Base-by-base conservation (phyloP, 2,888 invertebrate species). In the Chorisops tibialis region DNA sequence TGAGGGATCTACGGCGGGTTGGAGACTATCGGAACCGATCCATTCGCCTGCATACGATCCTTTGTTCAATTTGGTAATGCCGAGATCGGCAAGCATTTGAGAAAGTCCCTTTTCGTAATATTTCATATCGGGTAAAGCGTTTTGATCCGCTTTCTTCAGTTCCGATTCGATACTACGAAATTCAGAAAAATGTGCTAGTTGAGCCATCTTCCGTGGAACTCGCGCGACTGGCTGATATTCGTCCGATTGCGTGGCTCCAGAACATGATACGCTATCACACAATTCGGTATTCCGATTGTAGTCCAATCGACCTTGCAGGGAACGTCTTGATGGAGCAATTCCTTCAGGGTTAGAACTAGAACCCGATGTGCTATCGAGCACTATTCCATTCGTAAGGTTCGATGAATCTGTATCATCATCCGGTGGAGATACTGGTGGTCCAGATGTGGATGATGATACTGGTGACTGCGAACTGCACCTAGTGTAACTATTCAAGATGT, bases 221-320 rank as follows among this genome's bases (percentile, higher is more conserved):
- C 52, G 38, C 16, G 39, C 21, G 2, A 52, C 38, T 19, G 52
- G 52, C 18, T 39, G 52, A 21, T 39, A 39, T 21, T 52, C 52
- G n/a, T 21, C 38, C 3, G 18, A 7, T 18, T 19, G 38, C 21
- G 11, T 14, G 12, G 52, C 18, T 38, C 12, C 12, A 3, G 52
- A 52, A 21, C 52, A 52, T 2, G 52, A 52, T 5, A 52, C 38
- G n/a, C 52, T 52, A 12, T 52, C 52, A 30, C 52, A 52, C 4
- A 30, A 2, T 7, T 30, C 30, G 30, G 30, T 30, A 2, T 30
- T 30, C 30, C 30, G 30, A 30, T 30, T 30, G 30, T 7, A 30
- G 9, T 30, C 3, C 30, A 30, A 30, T 30, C 30, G 30, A 30
- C 30, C 30, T 30, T 30, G 30, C 5, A 30, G 30, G 7, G 30